Base-by-base conservation (phyloP, 2,888 invertebrate species). In the Lamproptera curius region DNA sequence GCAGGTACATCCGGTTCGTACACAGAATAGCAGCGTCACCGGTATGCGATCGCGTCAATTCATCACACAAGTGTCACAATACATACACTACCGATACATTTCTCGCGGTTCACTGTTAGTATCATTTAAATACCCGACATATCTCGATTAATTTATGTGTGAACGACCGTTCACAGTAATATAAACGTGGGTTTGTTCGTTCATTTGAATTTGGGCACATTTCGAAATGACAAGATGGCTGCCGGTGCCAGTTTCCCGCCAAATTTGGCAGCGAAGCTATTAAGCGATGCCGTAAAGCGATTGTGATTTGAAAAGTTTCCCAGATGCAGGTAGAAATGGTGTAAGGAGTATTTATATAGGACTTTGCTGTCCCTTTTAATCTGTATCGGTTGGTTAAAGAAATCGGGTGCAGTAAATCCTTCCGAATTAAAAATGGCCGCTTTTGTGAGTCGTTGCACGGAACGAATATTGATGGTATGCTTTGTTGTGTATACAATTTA, bases 81-180 rank as follows among this genome's bases (percentile, higher is more conserved):
- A n/a, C n/a, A n/a, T n/a, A n/a, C n/a, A n/a, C n/a, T n/a, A n/a
- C n/a, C n/a, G n/a, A n/a, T n/a, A n/a, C n/a, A n/a, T n/a, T n/a
- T n/a, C n/a, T n/a, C n/a, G n/a, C n/a, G n/a, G n/a, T n/a, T n/a
- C n/a, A n/a, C n/a, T n/a, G n/a, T n/a, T n/a, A n/a, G n/a, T n/a
- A n/a, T n/a, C n/a, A n/a, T n/a, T n/a, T n/a, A n/a, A n/a, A n/a
- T n/a, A n/a, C n/a, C n/a, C n/a, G n/a, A n/a, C n/a, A n/a, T 40
- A 28, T 26, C 16, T 28, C 11, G 4, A 33, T 13, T 46, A 40
- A 46, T 40, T 34, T 46, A 45, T 46, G 46, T 46, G 46, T 16
- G 46, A 46, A 44, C 3, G 17, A 16, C 20, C 6, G 3, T 6
- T 20, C 6, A 20, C 3, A 20, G 20, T 6, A 6, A 5, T 20